A percentile compares a stretch with the other conserved stretches of the same genome.
Evolutionary conservation across 2,113 vertebrate genomes (phyloP).

Genomic region (Paramisgurnus dabryanus): DNA sequence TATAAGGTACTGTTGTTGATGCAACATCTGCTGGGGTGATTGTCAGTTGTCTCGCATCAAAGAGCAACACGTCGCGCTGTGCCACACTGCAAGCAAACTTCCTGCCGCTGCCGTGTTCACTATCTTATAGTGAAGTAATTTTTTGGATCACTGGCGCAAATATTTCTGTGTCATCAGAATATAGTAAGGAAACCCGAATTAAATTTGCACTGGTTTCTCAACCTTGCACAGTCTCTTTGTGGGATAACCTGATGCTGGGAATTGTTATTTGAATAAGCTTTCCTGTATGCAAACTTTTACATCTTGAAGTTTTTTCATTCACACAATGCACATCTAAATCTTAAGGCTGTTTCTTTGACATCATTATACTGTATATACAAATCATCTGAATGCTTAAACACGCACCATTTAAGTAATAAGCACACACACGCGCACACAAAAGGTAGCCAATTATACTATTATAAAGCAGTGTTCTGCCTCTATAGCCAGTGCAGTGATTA

Average conservation of each 20-base stretch:
- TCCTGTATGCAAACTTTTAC: neutral
- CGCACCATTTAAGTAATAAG: conserved; percentile 32
- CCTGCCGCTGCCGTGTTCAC: conserved; percentile 57
- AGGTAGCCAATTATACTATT: conserved; percentile 59
- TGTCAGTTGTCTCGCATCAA: conserved; percentile 53
- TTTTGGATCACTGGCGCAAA: conserved; percentile 65
- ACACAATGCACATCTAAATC: conserved; percentile 24
- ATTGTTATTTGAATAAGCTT: neutral
- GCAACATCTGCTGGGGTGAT: conserved; percentile 50
- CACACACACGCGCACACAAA: conserved; percentile 30
- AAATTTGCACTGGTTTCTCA: conserved; percentile 27
- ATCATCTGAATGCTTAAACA: neutral
- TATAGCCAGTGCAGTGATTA: conserved; percentile 65
- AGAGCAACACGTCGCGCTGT: conserved; percentile 61
- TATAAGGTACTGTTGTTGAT: conserved; percentile 41
- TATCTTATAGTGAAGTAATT: conserved; percentile 67
- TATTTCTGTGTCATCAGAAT: conserved; percentile 55
- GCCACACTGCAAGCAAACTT: conserved; percentile 60
- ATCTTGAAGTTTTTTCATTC: neutral
- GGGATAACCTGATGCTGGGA: conserved; percentile 11
- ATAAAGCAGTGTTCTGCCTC: conserved; percentile 62
- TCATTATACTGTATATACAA: conserved; percentile 22
- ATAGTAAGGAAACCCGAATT: conserved; percentile 54
- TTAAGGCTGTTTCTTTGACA: conserved; percentile 45
- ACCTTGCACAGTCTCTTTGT: no score